Percentiles rank a stretch among this genome's conserved stretches.
Evolutionary conservation across 2,888 invertebrate species (phyloP).

Genomic region (Hypsopygia costalis): DNA sequence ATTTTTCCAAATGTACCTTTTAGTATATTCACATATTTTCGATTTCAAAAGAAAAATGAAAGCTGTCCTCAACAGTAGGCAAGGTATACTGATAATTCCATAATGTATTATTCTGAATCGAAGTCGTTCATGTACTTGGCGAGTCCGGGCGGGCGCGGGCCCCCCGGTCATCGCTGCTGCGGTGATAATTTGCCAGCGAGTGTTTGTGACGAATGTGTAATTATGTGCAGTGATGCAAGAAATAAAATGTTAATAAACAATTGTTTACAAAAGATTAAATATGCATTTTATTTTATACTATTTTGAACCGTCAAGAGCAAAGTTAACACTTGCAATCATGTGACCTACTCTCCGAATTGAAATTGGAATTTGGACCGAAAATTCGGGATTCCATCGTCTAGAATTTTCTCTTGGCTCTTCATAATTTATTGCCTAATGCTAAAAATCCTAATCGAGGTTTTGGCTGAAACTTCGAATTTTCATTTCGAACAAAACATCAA

Average conservation of each 20-base stretch:
- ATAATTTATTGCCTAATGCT: no score
- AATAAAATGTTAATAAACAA: constrained; percentile 81
- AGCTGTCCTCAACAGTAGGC: constrained; percentile 52
- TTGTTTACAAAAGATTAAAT: constrained; percentile 79
- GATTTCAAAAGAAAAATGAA: constrained; percentile 78
- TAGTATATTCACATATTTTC: constrained; percentile 70
- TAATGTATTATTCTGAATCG: constrained; percentile 62
- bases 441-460: no score
- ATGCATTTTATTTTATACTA: constrained; percentile 52
- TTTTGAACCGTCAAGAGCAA: no score
- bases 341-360: no score
- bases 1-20: constrained; percentile 43
- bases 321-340: no score
- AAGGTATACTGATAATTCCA: constrained; percentile 60
- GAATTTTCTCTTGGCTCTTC: no score
- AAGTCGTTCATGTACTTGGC: constrained; percentile 53
- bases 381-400: no score
- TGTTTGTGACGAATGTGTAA: constrained; percentile 68
- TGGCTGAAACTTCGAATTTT: no score
- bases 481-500: no score
- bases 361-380: no score
- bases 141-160: background rate
- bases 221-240: constrained; percentile 69
- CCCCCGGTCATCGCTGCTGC: constrained; percentile 16
- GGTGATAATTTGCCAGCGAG: constrained; percentile 63